Base-by-base conservation (phyloP, 2,888 invertebrate species). In the Acrocyrtus sp. region DNA sequence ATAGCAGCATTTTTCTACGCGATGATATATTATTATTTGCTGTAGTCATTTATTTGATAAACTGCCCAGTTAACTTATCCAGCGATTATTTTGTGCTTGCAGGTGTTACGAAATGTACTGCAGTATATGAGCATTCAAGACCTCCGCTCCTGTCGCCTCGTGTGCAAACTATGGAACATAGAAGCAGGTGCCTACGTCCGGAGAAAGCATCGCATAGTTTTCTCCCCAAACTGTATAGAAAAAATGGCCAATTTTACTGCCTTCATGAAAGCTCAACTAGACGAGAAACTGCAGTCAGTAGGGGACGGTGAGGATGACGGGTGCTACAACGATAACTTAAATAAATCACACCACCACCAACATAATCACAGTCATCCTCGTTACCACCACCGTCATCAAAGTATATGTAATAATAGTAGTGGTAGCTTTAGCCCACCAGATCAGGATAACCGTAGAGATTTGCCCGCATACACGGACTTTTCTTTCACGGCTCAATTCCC, bases 401-500 rank as follows among this genome's bases (percentile, higher is more conserved):
- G 3, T 29, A 10, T 43, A 41, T 15, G 15, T 27, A 43, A 27
- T 19, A 53, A 53, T 27, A 48, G 26, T 27, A 63, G 50, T 27
- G 15, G 43, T 43, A 43, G 24, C 26, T 19, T 19, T 19, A 19
- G 8, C 8, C 29, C 39, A 43, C 26, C 53, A n/a, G n/a, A n/a
- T 22, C 27, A 22, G 45, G 53, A 63, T 45, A 39, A 51, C 24
- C 26, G 19, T 22, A 56, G 65, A 21, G 47, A 53, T 53, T 65
- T 69, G 22, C 72, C 78, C 4, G 72, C 78, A 3, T 78, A 69
- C 68, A 34, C 61, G 8, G 68, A 72, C 39, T 78, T 76, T 54
- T 75, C 68, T 26, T 75, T 78, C 57, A 74, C 75, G 15, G 78
- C 78, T 39, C 75, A 75, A 61, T 78, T 29, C 53, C 70, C 67